Conservation (phyloP, 1,140 invertebrate genomes). For the Coelopa frigida region DNA sequence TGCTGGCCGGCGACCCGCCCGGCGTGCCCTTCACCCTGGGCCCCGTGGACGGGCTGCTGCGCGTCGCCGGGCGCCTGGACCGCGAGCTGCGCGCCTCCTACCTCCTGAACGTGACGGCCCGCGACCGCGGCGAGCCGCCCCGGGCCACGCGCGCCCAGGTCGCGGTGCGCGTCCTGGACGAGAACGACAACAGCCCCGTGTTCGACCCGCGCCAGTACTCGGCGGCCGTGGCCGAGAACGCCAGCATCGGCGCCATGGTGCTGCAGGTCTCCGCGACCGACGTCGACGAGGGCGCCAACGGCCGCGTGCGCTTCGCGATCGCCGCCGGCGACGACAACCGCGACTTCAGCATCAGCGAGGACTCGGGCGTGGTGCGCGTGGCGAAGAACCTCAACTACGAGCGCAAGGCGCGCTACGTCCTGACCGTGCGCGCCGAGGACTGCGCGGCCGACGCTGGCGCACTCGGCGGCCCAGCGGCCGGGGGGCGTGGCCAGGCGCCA, state of each 20-base stretch:
- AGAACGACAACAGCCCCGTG: constrained; percentile 89
- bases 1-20: constrained; percentile 53
- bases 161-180: constrained; percentile 72
- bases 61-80: constrained; percentile 74
- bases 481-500: constrained; percentile 32
- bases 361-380: constrained; percentile 79
- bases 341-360: constrained; percentile 84
- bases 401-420: constrained; percentile 70
- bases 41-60: constrained; percentile 75
- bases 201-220: constrained; percentile 85
- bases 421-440: constrained; percentile 83
- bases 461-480: constrained; percentile 43
- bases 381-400: constrained; percentile 90
- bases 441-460: constrained; percentile 57
- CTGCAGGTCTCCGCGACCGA: constrained; percentile 88
- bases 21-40: constrained; percentile 71
- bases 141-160: constrained; percentile 63
- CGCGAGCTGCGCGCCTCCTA: constrained; percentile 78
- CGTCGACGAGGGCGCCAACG: constrained; percentile 81
- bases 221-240: constrained; percentile 82
- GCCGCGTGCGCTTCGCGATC: constrained; percentile 80
- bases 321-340: constrained; percentile 82
- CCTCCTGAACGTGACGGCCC: constrained; percentile 70
- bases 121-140: constrained; percentile 80
- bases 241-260: constrained; percentile 84